These are phyloP conservation scores for Kryphioiulus occultus DNA, from an alignment of 2,888 invertebrate species.

Conservation along the genomic window DNA sequence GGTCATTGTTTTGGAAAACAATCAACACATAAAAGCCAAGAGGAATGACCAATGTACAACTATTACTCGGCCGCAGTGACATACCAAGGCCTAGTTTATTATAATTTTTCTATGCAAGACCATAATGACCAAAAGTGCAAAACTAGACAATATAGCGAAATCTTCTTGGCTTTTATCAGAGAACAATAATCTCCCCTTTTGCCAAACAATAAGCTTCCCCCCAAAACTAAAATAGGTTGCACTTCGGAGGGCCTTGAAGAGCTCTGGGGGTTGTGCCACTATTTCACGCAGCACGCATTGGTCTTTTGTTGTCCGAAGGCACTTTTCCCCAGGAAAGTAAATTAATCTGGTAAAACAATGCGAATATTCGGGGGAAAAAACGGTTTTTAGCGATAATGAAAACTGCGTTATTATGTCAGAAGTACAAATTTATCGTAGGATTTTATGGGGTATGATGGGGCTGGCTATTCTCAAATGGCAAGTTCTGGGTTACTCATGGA, in stretches of 20 bases:
- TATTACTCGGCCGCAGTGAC: conserved; percentile 9
- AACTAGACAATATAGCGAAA: conserved; percentile 38
- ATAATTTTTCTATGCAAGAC: conserved; percentile 36
- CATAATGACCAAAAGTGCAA: conserved; percentile 40
- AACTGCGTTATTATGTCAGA: not conserved
- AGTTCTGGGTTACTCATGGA: too few species aligned
- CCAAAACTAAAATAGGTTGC: conserved; percentile 36
- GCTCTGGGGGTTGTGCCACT: not conserved
- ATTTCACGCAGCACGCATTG: conserved; percentile 12
- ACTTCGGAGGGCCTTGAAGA: conserved; percentile 29
- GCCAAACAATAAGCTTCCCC: conserved; percentile 29
- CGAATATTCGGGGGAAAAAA: not conserved
- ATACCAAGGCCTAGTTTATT: conserved; percentile 38
- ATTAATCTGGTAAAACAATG: conserved; percentile 19
- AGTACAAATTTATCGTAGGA: too few species aligned
- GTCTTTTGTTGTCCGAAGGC: conserved; percentile 10
- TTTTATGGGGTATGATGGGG: too few species aligned
- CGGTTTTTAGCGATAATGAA: not conserved
- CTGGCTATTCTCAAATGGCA: too few species aligned
- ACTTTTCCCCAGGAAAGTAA: not conserved
- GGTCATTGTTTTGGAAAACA: conserved; percentile 45
- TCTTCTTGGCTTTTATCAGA: conserved; percentile 39
- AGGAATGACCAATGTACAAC: conserved; percentile 35
- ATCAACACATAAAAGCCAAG: conserved; percentile 45
- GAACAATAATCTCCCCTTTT: conserved; percentile 36